Conservation (phyloP, 1,140 invertebrate species). For the Drosophila nikananu region DNA sequence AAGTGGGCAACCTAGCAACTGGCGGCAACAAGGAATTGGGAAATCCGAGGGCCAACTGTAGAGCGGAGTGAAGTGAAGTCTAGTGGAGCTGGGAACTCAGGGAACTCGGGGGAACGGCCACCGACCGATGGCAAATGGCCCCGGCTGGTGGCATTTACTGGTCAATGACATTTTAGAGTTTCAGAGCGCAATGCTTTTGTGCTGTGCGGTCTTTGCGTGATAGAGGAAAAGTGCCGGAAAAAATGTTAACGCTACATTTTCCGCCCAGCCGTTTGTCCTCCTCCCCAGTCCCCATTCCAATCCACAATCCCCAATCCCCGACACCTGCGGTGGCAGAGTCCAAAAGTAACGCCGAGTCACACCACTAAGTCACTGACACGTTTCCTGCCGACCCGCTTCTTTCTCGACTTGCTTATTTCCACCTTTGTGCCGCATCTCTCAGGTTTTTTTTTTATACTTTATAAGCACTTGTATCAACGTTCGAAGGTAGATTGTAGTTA, state of each 20-base stretch:
- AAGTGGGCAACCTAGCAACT: constrained; percentile 62
- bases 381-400: constrained; percentile 65
- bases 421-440: constrained; percentile 12
- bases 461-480: constrained; percentile 15
- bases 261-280: constrained; percentile 31
- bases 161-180: constrained; percentile 79
- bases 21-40: constrained; percentile 30
- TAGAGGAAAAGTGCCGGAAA: constrained; percentile 73
- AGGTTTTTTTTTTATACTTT: background rate
- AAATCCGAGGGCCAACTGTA: constrained; percentile 31
- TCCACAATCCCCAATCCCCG: background rate
- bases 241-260: constrained; percentile 66
- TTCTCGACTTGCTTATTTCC: constrained; percentile 10
- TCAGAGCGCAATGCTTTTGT: constrained; percentile 23
- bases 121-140: constrained; percentile 48
- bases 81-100: constrained; percentile 8
- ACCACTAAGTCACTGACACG: constrained; percentile 64
- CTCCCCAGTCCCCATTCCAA: background rate
- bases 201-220: constrained; percentile 50
- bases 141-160: constrained; percentile 74
- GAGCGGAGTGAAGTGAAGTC: background rate
- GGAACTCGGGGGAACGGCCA: constrained; percentile 17
- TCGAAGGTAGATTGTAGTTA: constrained; percentile 17
- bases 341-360: constrained; percentile 72
- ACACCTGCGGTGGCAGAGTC: constrained; percentile 24